Evolutionary conservation across 2,797 vertebrate species (phyloP).

Genomic region (Corythornis leucogaster): DNA sequence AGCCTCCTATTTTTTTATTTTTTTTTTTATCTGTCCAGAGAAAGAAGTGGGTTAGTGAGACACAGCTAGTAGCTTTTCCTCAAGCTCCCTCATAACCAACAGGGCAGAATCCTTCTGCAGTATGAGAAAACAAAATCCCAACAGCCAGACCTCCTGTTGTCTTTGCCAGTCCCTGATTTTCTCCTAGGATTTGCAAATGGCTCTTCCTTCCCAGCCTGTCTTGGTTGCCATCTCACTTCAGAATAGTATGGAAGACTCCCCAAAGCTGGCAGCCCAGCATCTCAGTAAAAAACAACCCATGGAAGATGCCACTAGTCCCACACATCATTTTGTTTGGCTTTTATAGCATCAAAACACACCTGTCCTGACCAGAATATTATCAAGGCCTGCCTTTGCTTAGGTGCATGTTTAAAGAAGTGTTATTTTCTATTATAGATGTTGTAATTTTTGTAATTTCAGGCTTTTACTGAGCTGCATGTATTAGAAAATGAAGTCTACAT

Average conservation of each 20-base stretch:
- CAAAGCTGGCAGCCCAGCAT: accelerated
- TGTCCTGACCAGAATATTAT: background rate
- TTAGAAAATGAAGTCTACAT: slow-evolving; percentile 57
- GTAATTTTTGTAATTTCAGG: slow-evolving; percentile 32
- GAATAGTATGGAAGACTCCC: background rate
- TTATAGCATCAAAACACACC: background rate
- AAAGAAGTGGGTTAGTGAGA: background rate
- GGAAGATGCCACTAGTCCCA: background rate
- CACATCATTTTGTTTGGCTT: background rate
- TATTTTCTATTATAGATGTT: slow-evolving; percentile 1
- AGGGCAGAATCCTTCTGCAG: background rate
- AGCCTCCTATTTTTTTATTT: background rate
- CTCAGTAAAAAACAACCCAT: background rate
- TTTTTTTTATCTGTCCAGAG: background rate
- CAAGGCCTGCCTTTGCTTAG: background rate
- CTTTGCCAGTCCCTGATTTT: background rate
- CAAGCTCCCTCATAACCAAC: background rate
- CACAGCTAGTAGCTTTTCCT: background rate
- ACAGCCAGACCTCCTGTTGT: background rate
- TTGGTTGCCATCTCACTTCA: background rate
- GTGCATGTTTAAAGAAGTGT: background rate
- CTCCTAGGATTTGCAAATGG: background rate
- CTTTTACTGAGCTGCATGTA: background rate
- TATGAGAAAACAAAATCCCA: background rate
- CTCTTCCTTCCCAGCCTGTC: background rate